Evolutionary conservation across 2,888 invertebrate species (phyloP).

Genomic region (Campoplex nolae): DNA sequence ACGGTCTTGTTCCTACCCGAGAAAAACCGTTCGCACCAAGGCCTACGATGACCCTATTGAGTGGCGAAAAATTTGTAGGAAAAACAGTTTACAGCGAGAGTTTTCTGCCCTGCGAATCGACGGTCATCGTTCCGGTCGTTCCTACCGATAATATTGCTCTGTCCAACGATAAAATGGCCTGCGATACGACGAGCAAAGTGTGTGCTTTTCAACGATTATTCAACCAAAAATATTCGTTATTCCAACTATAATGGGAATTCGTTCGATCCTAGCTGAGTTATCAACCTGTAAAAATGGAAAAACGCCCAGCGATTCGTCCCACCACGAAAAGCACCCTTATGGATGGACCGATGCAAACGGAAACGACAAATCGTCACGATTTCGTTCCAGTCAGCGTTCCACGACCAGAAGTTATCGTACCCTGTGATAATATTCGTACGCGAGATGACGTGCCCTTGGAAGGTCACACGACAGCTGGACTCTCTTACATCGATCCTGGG

Average conservation of each 20-base stretch:
- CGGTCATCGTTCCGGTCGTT: conserved; percentile 73
- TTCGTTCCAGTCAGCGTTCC: conserved; percentile 75
- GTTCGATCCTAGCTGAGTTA: conserved; percentile 79
- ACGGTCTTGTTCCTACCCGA: conserved; percentile 66
- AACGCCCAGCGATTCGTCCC: conserved; percentile 78
- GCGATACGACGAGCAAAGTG: conserved; percentile 83
- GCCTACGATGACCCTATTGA: conserved; percentile 48
- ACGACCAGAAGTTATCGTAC: conserved; percentile 76
- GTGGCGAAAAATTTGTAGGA: conserved; percentile 54
- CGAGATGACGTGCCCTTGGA: conserved; percentile 77
- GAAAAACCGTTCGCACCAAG: conserved; percentile 65
- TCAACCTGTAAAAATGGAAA: conserved; percentile 77
- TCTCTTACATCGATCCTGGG: conserved; percentile 81
- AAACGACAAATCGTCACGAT: conserved; percentile 81
- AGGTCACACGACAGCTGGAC: conserved; percentile 77
- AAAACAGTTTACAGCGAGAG: conserved; percentile 78
- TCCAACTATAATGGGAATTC: conserved; percentile 38
- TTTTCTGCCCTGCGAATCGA: conserved; percentile 72
- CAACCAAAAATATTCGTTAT: not conserved
- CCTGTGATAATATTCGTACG: conserved; percentile 79
- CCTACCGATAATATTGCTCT: conserved; percentile 76
- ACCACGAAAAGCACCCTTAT: conserved; percentile 75
- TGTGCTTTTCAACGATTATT: not conserved
- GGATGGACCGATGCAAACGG: conserved; percentile 79
- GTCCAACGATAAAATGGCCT: conserved; percentile 77